A percentile compares a stretch with the other conserved stretches of the same genome.
Evolutionary conservation across 2,888 invertebrate genomes (phyloP).

Genomic region (Lycia hirtaria): DNA sequence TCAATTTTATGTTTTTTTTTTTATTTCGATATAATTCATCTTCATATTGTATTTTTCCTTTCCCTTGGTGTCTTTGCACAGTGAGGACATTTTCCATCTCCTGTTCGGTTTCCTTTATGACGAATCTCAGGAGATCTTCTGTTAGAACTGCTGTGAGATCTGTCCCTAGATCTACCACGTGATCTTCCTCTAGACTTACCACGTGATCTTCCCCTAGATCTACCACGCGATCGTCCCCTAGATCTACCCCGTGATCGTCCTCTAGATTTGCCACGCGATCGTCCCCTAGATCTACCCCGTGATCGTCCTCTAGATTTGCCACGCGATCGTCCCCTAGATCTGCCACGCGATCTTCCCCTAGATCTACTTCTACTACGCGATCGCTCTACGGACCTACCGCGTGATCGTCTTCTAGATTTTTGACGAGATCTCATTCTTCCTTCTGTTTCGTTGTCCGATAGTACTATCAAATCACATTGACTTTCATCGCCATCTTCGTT

Average conservation of each 20-base stretch:
- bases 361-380: slow-evolving; percentile 25
- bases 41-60: slow-evolving; percentile 10
- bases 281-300: slow-evolving; percentile 19
- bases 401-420: slow-evolving; percentile 21
- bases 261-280: slow-evolving; percentile 31
- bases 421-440: slow-evolving; percentile 23
- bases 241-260: no score
- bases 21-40: background rate
- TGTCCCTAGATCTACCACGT: slow-evolving; percentile 12
- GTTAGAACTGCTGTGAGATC: background rate
- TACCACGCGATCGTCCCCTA: slow-evolving; percentile 23
- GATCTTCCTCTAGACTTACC: slow-evolving; percentile 24
- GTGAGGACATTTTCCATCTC: background rate
- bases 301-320: slow-evolving; percentile 22
- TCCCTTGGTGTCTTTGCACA: slow-evolving; percentile 1
- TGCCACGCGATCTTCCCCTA: slow-evolving; percentile 23
- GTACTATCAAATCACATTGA: slow-evolving; percentile 23
- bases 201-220: background rate
- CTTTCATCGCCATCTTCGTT: slow-evolving; percentile 6
- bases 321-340: slow-evolving; percentile 12
- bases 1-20: background rate
- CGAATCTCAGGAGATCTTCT: background rate
- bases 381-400: slow-evolving; percentile 19
- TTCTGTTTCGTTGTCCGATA: slow-evolving; percentile 19
- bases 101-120: background rate